Base-by-base conservation (phyloP, 2,888 invertebrate species). In the Dorcus parallelipipedus region DNA sequence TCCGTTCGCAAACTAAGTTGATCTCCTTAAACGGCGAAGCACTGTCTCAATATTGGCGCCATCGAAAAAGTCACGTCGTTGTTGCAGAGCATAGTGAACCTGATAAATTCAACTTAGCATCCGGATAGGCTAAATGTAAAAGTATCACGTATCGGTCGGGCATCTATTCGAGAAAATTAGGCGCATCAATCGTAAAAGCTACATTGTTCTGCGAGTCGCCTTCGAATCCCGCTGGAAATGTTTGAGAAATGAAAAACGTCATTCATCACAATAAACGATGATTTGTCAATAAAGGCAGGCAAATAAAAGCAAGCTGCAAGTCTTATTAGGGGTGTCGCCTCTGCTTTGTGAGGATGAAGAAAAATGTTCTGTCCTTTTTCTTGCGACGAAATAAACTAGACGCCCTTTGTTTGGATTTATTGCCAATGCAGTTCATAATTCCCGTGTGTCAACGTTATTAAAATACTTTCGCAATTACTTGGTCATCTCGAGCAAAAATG, bases 121-220 rank as follows among this genome's bases (percentile, higher is more conserved):
- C 67, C 64, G 64, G 64, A 73, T 73, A 72, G 70, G 69, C 73
- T 65, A 72, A 73, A 74, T 73, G 72, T 72, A 70, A 70, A 71
- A 75, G 73, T 72, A 73, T 75, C 75, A 74, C 76, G 75, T 76
- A 69, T 61, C 61, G 62, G 58, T 65, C 65, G 62, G 20, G 60
- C 54, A 52, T 61, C 69, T 65, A 64, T 65, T 64, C 61, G 59
- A 64, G 64, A 69, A 68, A 71, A 70, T 67, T 68, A 66, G 62
- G 65, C 63, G 64, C 65, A 65, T 65, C 65, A 63, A 65, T 65
- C 61, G 53, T 43, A 54, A 63, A 61, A 61, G 59, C 61, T 64
- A 62, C 64, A 64, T 48, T 55, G 59, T 63, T 61, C 54, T 56
- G 58, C 45, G 54, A 57, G 50, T 55, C 3, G 59, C 17, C 56